Evolutionary conservation across 2,888 invertebrate species (phyloP).

Genomic region (Sesamia inferens): DNA sequence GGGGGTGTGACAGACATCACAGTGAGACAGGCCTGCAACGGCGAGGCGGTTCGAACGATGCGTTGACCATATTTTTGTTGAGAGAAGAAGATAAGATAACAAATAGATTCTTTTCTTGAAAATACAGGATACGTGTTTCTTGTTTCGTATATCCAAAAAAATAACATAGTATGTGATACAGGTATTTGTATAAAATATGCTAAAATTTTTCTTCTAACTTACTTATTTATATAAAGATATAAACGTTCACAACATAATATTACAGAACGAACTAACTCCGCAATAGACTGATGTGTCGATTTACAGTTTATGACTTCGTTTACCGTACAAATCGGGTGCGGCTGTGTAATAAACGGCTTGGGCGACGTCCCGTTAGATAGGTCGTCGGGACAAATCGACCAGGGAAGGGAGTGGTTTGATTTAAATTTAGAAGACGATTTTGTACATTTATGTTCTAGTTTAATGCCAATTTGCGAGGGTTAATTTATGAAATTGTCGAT

Average conservation of each 20-base stretch:
- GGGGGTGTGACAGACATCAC: too few relatives aligned
- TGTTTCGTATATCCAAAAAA: too few relatives aligned
- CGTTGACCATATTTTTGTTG: too few relatives aligned
- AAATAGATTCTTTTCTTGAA: too few relatives aligned
- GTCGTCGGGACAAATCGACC: slow-evolving; percentile 55
- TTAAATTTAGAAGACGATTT: slow-evolving; percentile 32
- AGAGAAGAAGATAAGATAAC: too few relatives aligned
- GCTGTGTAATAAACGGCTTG: slow-evolving; percentile 65
- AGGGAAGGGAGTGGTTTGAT: slow-evolving; percentile 23
- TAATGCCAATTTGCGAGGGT: slow-evolving; percentile 1
- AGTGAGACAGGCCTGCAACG: too few relatives aligned
- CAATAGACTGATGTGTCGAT: slow-evolving; percentile 52
- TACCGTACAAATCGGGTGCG: slow-evolving; percentile 68
- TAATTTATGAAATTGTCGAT: background rate
- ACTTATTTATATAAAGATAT: too few relatives aligned
- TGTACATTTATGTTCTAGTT: slow-evolving; percentile 7
- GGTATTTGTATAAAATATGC: too few relatives aligned
- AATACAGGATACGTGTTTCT: too few relatives aligned
- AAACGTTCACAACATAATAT: slow-evolving; percentile 5
- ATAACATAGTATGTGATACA: too few relatives aligned
- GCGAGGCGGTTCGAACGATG: too few relatives aligned
- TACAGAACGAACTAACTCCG: slow-evolving; percentile 6
- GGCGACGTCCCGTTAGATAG: slow-evolving; percentile 49
- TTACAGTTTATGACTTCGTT: slow-evolving; percentile 66
- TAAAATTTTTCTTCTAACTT: too few relatives aligned